Conservation (phyloP, 2,888 invertebrate genomes). For the Spialia ferax region DNA sequence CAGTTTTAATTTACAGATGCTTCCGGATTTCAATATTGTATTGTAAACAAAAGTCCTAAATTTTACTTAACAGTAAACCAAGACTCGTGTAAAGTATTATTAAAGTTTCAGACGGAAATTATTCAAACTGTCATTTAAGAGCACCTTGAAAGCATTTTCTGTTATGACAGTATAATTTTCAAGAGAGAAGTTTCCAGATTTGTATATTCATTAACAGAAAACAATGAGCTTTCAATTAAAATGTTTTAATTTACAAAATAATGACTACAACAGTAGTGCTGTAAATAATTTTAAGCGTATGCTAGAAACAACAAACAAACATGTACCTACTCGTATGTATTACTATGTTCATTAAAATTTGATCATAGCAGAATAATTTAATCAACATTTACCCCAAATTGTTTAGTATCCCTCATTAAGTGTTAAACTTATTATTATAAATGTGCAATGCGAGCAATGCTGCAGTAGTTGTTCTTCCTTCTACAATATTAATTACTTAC, state of each 20-base stretch:
- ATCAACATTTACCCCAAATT: too few species aligned
- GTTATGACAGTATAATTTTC: conserved; percentile 10
- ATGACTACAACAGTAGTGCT: background rate
- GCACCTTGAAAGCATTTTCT: conserved; percentile 28
- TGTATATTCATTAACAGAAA: conserved; percentile 16
- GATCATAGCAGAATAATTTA: too few species aligned
- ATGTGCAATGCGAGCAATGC: too few species aligned
- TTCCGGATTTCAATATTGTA: background rate
- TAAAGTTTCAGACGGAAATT: conserved; percentile 22
- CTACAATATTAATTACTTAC: too few species aligned
- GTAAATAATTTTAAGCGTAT: too few species aligned
- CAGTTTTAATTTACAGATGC: background rate
- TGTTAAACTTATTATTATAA: too few species aligned
- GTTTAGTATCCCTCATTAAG: too few species aligned
- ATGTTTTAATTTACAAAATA: background rate
- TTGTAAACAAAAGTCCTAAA: conserved; percentile 3
- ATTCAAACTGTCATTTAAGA: conserved; percentile 20
- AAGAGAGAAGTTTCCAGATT: conserved; percentile 17
- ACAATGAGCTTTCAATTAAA: background rate
- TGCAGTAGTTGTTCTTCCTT: too few species aligned
- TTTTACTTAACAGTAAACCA: conserved; percentile 2
- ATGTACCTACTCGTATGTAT: too few species aligned
- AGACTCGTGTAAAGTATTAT: conserved; percentile 7
- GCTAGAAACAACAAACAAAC: too few species aligned
- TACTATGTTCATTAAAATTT: too few species aligned